Evolutionary conservation across 2,113 vertebrate species (phyloP).

Genomic region (Sceloporus tristichus): DNA sequence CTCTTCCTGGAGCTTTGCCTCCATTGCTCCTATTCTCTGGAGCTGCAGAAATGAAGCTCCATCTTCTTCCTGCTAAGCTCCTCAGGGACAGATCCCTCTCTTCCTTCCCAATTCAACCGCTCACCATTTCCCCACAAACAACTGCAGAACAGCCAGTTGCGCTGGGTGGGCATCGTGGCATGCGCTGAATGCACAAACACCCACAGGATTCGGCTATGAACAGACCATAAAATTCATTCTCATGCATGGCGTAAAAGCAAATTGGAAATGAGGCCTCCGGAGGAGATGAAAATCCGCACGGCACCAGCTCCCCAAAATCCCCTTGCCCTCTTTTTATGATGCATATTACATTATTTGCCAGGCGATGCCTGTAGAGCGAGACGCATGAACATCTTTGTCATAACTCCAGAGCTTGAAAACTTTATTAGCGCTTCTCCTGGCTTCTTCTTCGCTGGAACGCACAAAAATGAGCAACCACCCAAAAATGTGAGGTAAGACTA

Average conservation of each 20-base stretch:
- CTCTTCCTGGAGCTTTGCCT: too few species aligned
- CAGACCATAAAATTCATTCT: neutral
- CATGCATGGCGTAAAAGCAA: accelerated
- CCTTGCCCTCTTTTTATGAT: accelerated
- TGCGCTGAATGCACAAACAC: neutral
- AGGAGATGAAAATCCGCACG: neutral
- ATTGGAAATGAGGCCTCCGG: accelerated
- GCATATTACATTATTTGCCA: accelerated
- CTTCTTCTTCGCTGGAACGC: neutral
- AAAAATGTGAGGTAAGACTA: neutral
- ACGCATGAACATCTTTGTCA: neutral
- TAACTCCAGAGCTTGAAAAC: neutral
- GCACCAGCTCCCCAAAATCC: neutral
- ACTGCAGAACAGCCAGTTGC: neutral
- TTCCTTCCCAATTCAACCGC: too few species aligned
- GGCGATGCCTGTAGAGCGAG: accelerated
- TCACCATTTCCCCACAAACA: neutral
- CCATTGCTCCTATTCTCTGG: too few species aligned
- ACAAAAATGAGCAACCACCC: neutral
- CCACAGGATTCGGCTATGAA: accelerated
- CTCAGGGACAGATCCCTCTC: neutral
- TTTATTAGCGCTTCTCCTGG: neutral
- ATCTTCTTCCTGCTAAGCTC: neutral
- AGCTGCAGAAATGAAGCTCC: too few species aligned
- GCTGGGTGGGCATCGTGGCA: neutral